Conservation (phyloP, 2,797 vertebrate genomes). For the Epinephelus awoara region DNA sequence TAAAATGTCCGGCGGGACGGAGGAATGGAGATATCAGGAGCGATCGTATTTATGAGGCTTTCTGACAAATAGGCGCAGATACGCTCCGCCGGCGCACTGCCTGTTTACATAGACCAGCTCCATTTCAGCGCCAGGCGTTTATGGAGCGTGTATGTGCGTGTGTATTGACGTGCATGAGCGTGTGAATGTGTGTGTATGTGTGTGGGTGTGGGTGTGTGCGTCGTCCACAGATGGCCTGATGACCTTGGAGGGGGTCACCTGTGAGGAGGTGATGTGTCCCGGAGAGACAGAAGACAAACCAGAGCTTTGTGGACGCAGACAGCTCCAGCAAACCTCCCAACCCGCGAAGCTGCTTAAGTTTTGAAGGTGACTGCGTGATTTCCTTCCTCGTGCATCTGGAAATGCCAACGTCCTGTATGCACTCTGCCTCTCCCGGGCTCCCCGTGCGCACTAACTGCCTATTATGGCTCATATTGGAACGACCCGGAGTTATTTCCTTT, state of each 20-base stretch:
- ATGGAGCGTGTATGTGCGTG: slow-evolving; percentile 53
- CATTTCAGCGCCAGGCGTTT: slow-evolving; percentile 92
- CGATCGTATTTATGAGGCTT: slow-evolving; percentile 96
- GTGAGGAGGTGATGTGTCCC: slow-evolving; percentile 34
- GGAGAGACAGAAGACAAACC: slow-evolving; percentile 29
- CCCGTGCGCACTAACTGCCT: slow-evolving; percentile 65
- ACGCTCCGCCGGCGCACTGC: slow-evolving; percentile 92
- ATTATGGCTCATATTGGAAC: slow-evolving; percentile 87
- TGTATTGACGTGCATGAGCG: not conserved
- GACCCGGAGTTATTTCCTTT: slow-evolving; percentile 88
- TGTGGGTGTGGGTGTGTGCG: not conserved
- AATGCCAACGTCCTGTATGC: slow-evolving; percentile 46
- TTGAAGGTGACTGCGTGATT: slow-evolving; percentile 73
- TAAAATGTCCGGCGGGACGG: slow-evolving; percentile 76
- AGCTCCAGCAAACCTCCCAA: slow-evolving; percentile 29
- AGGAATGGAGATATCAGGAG: slow-evolving; percentile 96
- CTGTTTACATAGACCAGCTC: slow-evolving; percentile 96
- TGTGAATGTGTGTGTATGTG: slow-evolving; percentile 7
- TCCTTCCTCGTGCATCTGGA: slow-evolving; percentile 39
- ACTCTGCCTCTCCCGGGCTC: slow-evolving; percentile 45
- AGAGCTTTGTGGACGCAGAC: slow-evolving; percentile 7
- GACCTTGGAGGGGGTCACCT: slow-evolving; percentile 68
- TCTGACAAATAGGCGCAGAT: slow-evolving; percentile 96
- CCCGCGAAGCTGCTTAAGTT: slow-evolving; percentile 54
- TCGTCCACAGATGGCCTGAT: slow-evolving; percentile 45